Evolutionary conservation across 2,113 vertebrate genomes (phyloP), one percentile per base, ranked within the genome.

Genomic region (Equus przewalskii): DNA sequence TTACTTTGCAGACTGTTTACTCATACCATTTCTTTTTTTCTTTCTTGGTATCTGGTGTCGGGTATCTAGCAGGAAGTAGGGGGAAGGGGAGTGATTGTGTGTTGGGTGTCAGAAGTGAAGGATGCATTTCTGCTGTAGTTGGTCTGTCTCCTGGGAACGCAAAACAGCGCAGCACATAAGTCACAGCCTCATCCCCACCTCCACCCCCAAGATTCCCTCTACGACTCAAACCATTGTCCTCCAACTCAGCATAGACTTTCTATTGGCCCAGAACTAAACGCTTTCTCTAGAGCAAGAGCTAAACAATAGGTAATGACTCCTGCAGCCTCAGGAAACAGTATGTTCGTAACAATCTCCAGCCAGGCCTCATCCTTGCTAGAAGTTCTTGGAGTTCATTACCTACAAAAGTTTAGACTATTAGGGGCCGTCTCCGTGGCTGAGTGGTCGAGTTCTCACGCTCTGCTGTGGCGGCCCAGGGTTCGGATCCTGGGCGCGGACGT

Each of bases 231-330:
- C 19, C 56, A 64, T 1, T 80, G 21, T 78, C 49, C 79, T 62
- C 18, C 28, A 79, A 62, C 30, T 94, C 41, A 85, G 33, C 28
- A 58, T 3, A 86, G n/a, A 87, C 5, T 82, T 92, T 6, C 36
- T 76, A 67, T 0, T 87, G 4, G 24, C 49, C 44, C 64, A 72
- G 44, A 93, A 93, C 49, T 12, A 85, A 96, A 76, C 41, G 49
- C 30, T 58, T 69, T 86, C 41, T 93, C 4, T 82, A 89, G 21
- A 96, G 41, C 26, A 93, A 70, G 33, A 90, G 30, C 46, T 94
- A 92, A 69, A 62, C 51, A 73, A 95, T 1, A 88, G 51, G 64
- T 18, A 80, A 78, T 33, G 11, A 85, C 58, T 75, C 65, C 30
- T 41, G 16, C 3, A 89, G 49, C 26, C 65, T 79, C 51, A 81